Evolutionary conservation across 2,797 vertebrate species (phyloP).

Genomic region (Kryptopterus vitreolus): DNA sequence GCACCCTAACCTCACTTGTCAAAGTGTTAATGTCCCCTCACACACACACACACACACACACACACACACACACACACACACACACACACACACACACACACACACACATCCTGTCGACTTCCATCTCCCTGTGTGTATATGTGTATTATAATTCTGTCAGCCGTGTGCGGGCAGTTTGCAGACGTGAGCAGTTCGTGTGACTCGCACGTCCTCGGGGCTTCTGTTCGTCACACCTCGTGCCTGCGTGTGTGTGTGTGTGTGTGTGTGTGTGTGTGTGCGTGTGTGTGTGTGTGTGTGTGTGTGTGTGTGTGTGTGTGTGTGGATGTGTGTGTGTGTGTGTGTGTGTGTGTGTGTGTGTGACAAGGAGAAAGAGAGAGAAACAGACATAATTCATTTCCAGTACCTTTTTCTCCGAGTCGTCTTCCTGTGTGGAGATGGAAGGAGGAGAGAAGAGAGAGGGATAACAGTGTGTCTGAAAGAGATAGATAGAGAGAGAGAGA

Average conservation of each 20-base stretch:
- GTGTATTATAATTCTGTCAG: slow-evolving; percentile 44
- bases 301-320: neutral
- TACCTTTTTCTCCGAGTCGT: neutral
- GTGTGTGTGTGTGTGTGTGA: slow-evolving; percentile 21
- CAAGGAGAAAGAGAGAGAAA: slow-evolving; percentile 1
- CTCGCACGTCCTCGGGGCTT: slow-evolving; percentile 29
- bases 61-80: slow-evolving; percentile 37
- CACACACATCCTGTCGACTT: slow-evolving; percentile 25
- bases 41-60: slow-evolving; percentile 51
- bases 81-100: slow-evolving; percentile 28
- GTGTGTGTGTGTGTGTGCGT: neutral
- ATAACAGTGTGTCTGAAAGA: neutral
- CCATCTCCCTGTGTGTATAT: slow-evolving; percentile 33
- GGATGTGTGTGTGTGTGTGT: slow-evolving; percentile 3
- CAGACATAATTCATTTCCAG: neutral
- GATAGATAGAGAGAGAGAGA: neutral
- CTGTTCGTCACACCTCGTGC: slow-evolving; percentile 42
- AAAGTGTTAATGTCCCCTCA: slow-evolving; percentile 36
- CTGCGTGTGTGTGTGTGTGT: neutral
- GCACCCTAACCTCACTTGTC: slow-evolving; percentile 17
- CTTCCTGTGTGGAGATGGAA: neutral
- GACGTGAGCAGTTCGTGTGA: slow-evolving; percentile 49
- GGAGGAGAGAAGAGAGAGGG: neutral
- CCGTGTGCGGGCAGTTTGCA: slow-evolving; percentile 50
- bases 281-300: neutral